Evolutionary conservation across 2,888 invertebrate species (phyloP).

Genomic region (Eilema depressum): DNA sequence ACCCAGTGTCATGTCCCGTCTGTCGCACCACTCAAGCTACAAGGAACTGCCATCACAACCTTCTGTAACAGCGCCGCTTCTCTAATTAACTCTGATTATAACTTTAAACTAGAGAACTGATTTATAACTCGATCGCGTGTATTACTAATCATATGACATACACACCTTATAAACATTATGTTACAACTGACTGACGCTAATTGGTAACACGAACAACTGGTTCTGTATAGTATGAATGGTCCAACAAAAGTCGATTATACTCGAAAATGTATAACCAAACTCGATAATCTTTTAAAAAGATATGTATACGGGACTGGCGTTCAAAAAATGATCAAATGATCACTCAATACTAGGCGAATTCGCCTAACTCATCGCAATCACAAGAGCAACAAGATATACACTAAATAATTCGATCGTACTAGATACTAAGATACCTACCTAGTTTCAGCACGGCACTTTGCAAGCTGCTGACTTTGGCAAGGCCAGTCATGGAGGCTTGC

Average conservation of each 20-base stretch:
- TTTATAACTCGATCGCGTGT: constrained; percentile 28
- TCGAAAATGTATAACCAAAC: constrained; percentile 31
- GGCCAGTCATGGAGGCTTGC: no score
- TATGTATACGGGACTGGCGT: no score
- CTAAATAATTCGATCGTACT: no score
- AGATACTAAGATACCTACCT: no score
- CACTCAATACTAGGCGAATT: not conserved
- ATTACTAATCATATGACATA: constrained; percentile 44
- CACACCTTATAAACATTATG: constrained; percentile 44
- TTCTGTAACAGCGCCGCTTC: constrained; percentile 31
- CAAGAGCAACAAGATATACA: not conserved
- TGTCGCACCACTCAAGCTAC: constrained; percentile 35
- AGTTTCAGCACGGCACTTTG: no score
- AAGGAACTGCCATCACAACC: constrained; percentile 37
- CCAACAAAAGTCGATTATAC: constrained; percentile 40
- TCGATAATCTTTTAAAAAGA: no score
- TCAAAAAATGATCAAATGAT: no score
- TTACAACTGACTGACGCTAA: constrained; percentile 44
- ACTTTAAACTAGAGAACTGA: constrained; percentile 49
- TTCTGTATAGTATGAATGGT: constrained; percentile 43
- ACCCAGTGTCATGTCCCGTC: constrained; percentile 31
- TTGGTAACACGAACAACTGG: constrained; percentile 46
- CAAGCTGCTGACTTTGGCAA: no score
- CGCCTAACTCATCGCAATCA: not conserved
- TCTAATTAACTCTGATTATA: constrained; percentile 46